Evolutionary conservation across 1,140 invertebrate genomes (phyloP).

Genomic region (Rhopalosiphum maidis): DNA sequence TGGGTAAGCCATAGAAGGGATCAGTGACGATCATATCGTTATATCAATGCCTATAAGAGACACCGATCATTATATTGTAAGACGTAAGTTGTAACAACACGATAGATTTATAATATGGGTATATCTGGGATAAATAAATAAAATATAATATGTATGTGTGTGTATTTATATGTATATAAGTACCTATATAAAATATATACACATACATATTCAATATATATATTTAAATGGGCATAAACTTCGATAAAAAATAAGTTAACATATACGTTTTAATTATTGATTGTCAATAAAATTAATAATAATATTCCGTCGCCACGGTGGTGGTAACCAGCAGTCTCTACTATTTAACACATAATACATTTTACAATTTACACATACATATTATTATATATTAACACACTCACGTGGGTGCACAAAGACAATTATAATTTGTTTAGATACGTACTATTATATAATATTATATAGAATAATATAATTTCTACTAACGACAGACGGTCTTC

Average conservation of each 20-base stretch:
- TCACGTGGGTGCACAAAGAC: background rate
- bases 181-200: background rate
- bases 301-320: background rate
- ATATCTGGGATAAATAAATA: background rate
- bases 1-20: background rate
- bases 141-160: background rate
- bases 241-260: slow-evolving; percentile 24
- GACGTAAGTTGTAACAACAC: background rate
- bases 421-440: background rate
- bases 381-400: background rate
- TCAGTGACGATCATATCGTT: background rate
- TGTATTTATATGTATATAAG: background rate
- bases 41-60: background rate
- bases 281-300: slow-evolving; percentile 39
- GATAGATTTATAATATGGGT: background rate
- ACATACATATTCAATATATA: background rate
- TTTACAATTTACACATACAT: background rate
- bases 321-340: slow-evolving; percentile 25
- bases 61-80: background rate
- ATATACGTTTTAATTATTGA: slow-evolving; percentile 19
- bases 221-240: background rate
- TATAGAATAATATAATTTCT: background rate
- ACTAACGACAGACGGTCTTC: background rate
- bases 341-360: slow-evolving; percentile 22
- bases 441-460: background rate